phyloP scores from a whole-genome alignment of 2,113 vertebrate species.

The Charina bottae region DNA sequence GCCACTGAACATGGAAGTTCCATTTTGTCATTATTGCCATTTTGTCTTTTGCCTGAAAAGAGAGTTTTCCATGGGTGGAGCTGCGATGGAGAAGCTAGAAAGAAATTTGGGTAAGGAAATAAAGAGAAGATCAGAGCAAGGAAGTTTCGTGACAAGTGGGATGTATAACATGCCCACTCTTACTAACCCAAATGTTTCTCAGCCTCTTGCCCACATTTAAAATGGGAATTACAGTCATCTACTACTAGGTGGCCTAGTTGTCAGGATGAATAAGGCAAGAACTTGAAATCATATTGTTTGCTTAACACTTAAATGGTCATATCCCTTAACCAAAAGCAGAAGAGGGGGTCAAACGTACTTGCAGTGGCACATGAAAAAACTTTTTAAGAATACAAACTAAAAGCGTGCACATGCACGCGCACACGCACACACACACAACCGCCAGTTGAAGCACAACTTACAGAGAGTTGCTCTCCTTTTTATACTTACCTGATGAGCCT shows the following conservation, averaged over 20 bases:
- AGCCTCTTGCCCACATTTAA: background rate
- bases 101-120: background rate
- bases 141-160: background rate
- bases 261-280: background rate
- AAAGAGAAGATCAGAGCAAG: background rate
- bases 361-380: background rate
- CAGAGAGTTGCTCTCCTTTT: background rate
- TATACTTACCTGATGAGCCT: background rate
- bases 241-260: background rate
- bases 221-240: background rate
- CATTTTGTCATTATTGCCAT: background rate
- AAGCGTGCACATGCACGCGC: background rate
- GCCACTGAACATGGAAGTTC: background rate
- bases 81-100: background rate
- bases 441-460: background rate
- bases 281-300: background rate
- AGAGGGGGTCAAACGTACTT: background rate
- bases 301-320: background rate
- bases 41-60: background rate
- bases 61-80: background rate
- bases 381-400: background rate
- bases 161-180: background rate
- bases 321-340: background rate
- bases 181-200: background rate
- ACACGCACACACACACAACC: too few species aligned